Conservation (phyloP, 1,140 invertebrate species). For the Eulimnadia texana region DNA sequence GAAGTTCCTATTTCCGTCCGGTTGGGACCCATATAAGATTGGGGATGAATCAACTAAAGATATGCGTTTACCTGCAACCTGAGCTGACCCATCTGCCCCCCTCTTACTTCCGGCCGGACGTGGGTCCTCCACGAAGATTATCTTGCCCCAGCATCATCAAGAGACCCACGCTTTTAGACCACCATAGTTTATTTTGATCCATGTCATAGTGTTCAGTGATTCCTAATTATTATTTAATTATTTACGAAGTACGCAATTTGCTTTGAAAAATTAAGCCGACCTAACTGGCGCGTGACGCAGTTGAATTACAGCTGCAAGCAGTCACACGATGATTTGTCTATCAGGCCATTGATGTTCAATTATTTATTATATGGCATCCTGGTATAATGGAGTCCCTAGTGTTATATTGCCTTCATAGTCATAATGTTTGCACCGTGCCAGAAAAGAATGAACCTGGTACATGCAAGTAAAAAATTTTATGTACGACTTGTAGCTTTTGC, state of each 20-base stretch:
- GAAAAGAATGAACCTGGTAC: background rate
- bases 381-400: background rate
- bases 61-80: background rate
- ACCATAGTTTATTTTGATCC: no score
- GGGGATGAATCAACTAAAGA: background rate
- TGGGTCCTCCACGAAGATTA: background rate
- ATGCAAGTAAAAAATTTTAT: background rate
- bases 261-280: no score
- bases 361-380: background rate
- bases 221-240: no score
- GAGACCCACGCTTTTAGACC: background rate
- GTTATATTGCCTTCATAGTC: background rate
- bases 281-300: no score
- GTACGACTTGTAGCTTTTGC: no score
- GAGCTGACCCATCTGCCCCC: background rate
- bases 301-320: background rate
- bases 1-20: no score
- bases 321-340: background rate
- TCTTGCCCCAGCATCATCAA: background rate
- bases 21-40: no score
- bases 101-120: background rate
- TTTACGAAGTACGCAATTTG: no score
- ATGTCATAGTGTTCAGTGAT: no score
- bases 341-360: background rate
- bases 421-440: no score